Base-by-base conservation (phyloP, 2,888 invertebrate species). In the Aethes cnicana region DNA sequence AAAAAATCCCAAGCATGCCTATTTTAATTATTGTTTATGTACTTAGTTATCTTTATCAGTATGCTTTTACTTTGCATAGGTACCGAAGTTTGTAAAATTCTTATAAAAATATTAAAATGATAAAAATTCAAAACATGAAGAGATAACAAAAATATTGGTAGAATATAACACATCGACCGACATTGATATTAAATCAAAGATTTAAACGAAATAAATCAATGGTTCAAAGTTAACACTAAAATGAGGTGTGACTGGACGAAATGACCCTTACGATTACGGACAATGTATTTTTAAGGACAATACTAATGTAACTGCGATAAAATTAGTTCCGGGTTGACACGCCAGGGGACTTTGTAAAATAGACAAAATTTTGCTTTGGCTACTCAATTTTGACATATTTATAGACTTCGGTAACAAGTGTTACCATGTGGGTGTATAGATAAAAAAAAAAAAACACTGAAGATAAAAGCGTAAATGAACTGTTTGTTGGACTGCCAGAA, bases 251-350 rank as follows among this genome's bases (percentile, higher is more conserved):
- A 84, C 85, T 66, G 74, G 69, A 69, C 66, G 67, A 76, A 84
- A 78, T 78, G 84, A 84, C 83, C 87, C 84, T 59, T 63, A 62
- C 72, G 63, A 83, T 86, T 65, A 87, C 83, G 88, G 82, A 74
- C 81, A 80, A 89, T 89, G 81, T 85, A 87, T 74, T 87, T 82
- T 82, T 80, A 76, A 81, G 75, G 74, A 74, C 72, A 79, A 81
- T 80, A 76, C 80, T 80, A 84, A 84, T 81, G 81, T 81, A 69
- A 85, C 80, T 74, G 83, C 73, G 68, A 80, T 77, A 77, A 75
- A 83, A 87, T 88, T 86, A 49, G 86, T 80, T 77, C 72, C 84
- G 78, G 72, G 56, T 58, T 61, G 68, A 59, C 59, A 68, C 68
- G 77, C 77, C 68, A 81, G 79, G 87, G 88, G 84, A 83, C 85